phyloP scores from a whole-genome alignment of 2,888 invertebrate genomes.

The Thalpophila matura region DNA sequence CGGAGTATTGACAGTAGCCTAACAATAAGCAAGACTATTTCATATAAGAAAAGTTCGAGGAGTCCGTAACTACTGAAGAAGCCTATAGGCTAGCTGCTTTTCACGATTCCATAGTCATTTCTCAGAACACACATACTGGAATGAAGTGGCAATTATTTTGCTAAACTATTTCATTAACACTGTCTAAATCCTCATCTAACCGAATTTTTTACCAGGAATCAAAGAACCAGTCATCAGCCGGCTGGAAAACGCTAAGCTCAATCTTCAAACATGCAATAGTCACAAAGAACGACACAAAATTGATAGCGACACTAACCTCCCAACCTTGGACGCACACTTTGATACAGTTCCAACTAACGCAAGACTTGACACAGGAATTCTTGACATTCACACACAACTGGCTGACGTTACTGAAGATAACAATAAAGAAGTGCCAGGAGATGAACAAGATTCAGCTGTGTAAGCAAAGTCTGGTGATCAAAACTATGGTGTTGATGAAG shows the following conservation, averaged over 20 bases:
- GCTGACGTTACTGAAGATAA: conserved; percentile 80
- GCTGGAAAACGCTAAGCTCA: conserved; percentile 83
- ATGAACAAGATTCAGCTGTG: conserved; percentile 70
- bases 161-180: too few species aligned
- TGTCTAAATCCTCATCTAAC: too few species aligned
- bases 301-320: conserved; percentile 79
- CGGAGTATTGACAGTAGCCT: too few species aligned
- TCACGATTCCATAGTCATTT: too few species aligned
- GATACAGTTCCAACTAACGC: conserved; percentile 83
- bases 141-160: background rate
- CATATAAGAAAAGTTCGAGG: too few species aligned
- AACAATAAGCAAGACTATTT: too few species aligned
- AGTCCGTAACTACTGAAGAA: too few species aligned
- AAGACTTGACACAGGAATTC: conserved; percentile 79
- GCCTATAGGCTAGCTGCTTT: too few species aligned
- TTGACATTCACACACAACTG: conserved; percentile 80
- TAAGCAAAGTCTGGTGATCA: conserved; percentile 78
- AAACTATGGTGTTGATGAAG: conserved; percentile 76
- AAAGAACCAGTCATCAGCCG: conserved; percentile 77
- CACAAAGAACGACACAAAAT: conserved; percentile 77
- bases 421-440: conserved; percentile 74
- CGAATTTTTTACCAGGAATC: too few species aligned
- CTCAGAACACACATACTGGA: background rate
- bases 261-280: conserved; percentile 84
- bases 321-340: conserved; percentile 86